Evolutionary conservation across 92 coral and sea anemone species (phyloP), one percentile per base, ranked within the genome.

Genomic region (Umimayanthus kanabou): DNA sequence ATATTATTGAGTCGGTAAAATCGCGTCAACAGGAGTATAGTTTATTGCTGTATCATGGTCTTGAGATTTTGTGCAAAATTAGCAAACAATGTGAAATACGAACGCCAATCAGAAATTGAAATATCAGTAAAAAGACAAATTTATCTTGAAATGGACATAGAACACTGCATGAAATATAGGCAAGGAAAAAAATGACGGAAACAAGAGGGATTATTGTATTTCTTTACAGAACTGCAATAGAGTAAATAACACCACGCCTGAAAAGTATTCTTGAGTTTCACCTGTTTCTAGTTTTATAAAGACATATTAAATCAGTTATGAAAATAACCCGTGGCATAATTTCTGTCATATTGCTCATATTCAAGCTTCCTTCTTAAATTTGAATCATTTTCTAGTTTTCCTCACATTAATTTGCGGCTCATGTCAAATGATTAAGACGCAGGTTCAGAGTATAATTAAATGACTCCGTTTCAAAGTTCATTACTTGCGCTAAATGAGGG

Each of bases 331-430:
- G 55, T 43, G 28, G 65, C 43, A 45, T 49, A 49, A 45, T 42
- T 42, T 26, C 6, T 20, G 22, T 26, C 28, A 29, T 16, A 70
- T 26, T 83, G 79, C 66, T 83, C 65, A 65, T 71, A 83, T 83
- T 69, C 47, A 74, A 69, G 64, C 20, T 83, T 83, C 87, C 87
- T 83, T 83, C 77, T 69, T 70, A 83, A 82, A 66, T 67, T 82
- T n/a, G 86, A 69, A 43, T 67, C 39, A 83, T 69, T 43, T 47
- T 49, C 3, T 22, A 71, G 79, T 45, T 83, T 83, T 43, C 66
- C 78, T 83, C 42, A 37, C 42, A 6, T 26, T 83, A 83, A 83
- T 83, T 26, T 78, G 87, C 87, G 87, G 87, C 64, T 70, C 66
- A 83, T 43, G 26, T 70, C 65, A 83, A 69, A 83, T 83, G 77